Conservation (phyloP, 2,113 vertebrate species). For the Saccopteryx leptura region DNA sequence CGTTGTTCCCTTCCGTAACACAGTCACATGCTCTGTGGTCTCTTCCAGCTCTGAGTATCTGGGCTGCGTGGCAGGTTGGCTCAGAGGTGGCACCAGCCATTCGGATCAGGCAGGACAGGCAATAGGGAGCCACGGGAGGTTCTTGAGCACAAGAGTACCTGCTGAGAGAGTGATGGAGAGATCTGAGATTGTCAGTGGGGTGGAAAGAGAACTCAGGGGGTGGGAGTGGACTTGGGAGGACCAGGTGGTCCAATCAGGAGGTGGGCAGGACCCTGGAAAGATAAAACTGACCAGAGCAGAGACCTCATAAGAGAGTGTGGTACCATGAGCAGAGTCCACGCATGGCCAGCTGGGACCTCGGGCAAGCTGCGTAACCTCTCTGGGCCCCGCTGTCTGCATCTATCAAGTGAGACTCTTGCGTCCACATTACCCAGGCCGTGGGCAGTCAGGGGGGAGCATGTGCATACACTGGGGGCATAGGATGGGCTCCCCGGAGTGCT, state of each 20-base stretch:
- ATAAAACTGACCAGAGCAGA: neutral
- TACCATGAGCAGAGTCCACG: accelerated
- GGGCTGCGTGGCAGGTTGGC: neutral
- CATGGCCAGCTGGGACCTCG: accelerated
- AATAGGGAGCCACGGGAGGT: neutral
- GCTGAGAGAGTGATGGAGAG: neutral
- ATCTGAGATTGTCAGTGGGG: neutral
- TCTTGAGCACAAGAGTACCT: neutral
- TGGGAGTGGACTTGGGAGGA: neutral
- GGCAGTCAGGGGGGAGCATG: neutral
- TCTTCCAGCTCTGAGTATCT: neutral
- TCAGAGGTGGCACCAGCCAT: neutral
- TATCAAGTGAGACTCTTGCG: accelerated
- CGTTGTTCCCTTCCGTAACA: neutral
- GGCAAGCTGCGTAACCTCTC: neutral
- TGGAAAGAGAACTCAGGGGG: neutral
- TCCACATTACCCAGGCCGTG: neutral
- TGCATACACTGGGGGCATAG: neutral
- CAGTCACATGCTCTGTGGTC: accelerated
- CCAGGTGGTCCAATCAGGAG: neutral
- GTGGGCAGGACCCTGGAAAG: neutral
- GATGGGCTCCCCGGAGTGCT: accelerated
- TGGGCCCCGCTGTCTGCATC: neutral
- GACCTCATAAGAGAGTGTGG: neutral
- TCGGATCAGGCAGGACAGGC: neutral